Evolutionary conservation across 2,888 invertebrate genomes (phyloP).

Genomic region (Oscheius onirici): DNA sequence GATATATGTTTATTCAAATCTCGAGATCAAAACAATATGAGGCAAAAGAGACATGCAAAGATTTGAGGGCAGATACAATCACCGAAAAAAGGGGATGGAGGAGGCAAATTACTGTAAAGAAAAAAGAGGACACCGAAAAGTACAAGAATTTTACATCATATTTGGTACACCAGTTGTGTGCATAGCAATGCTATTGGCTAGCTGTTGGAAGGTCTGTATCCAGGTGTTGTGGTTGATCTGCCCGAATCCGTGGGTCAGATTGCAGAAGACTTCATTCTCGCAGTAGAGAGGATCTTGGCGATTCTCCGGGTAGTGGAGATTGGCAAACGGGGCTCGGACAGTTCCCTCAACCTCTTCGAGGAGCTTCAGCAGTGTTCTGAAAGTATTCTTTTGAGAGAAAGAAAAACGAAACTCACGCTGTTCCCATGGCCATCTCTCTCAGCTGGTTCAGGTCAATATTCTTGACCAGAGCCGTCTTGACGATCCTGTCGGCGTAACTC

Average conservation of each 20-base stretch:
- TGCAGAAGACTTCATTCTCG: not conserved
- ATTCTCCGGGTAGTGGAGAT: not conserved
- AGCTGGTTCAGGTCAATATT: not conserved
- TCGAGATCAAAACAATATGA: too few species aligned
- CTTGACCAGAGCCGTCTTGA: not conserved
- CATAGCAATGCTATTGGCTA: not conserved
- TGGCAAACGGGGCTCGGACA: not conserved
- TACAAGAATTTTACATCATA: too few species aligned
- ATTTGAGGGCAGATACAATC: too few species aligned
- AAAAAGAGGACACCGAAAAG: too few species aligned
- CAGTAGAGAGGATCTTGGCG: not conserved
- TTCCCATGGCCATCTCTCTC: not conserved
- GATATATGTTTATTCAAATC: too few species aligned
- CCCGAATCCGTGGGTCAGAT: slow-evolving; percentile 16
- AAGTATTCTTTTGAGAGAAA: not conserved
- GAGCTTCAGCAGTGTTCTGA: too few species aligned
- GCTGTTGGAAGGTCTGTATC: not conserved
- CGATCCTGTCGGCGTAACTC: not conserved
- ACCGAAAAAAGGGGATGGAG: too few species aligned
- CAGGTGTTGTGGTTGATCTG: not conserved
- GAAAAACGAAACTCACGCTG: not conserved
- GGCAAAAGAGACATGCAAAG: too few species aligned
- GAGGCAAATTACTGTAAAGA: too few species aligned
- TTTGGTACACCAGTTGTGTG: too few species aligned
- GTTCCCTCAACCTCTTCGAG: not conserved